These are phyloP conservation scores for Sminthopsis crassicaudata DNA, from an alignment of 2,113 vertebrate species.

Conservation along the genomic window DNA sequence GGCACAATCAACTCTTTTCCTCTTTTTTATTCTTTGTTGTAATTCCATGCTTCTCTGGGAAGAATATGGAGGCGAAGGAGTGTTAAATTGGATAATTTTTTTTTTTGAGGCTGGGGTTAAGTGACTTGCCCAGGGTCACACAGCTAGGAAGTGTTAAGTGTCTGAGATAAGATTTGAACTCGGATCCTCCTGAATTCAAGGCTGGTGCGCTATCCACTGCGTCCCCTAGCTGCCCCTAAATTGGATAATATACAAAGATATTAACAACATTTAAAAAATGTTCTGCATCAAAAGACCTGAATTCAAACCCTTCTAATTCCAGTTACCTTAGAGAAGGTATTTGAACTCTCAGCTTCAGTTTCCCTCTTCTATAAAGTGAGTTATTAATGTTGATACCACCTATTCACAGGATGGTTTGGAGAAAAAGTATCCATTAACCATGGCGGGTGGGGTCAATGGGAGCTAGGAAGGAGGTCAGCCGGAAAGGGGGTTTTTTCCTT, in stretches of 20 bases:
- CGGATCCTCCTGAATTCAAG: too few species aligned
- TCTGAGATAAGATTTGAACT: too few species aligned
- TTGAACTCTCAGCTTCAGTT: not conserved
- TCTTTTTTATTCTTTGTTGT: not conserved
- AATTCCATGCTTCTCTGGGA: not conserved
- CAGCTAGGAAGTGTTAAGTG: too few species aligned
- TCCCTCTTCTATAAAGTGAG: not conserved
- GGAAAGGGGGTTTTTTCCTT: not conserved
- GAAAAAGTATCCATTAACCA: not conserved
- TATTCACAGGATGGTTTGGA: not conserved
- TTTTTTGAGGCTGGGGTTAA: too few species aligned
- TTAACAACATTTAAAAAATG: not conserved
- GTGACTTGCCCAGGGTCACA: too few species aligned
- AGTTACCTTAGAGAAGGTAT: not conserved
- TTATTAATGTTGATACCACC: not conserved
- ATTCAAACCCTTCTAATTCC: not conserved
- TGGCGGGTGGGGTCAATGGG: not conserved
- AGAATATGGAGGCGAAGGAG: not conserved
- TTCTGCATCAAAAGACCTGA: not conserved
- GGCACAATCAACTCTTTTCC: not conserved
- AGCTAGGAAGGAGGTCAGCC: not conserved
- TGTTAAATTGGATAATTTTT: not conserved
- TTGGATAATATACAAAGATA: not conserved
- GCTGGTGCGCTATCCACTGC: too few species aligned
- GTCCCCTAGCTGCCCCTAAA: too few species aligned